Percentiles rank a stretch among this genome's conserved stretches.
Conservation (phyloP, 2,888 invertebrate genomes). For the Blomia tropicalis region DNA sequence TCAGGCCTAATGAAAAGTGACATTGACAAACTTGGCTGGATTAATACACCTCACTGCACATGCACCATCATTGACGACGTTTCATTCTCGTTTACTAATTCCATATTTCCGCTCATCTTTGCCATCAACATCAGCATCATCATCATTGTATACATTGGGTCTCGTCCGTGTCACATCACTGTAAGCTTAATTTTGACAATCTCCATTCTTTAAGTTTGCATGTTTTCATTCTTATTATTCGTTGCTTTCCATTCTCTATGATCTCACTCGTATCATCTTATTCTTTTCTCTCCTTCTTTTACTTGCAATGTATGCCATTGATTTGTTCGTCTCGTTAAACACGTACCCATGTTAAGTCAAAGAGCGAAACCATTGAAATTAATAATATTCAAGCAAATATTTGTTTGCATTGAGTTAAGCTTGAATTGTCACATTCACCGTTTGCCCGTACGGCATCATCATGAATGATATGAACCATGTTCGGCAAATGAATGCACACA, state of each 20-base stretch:
- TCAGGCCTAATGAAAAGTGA: slow-evolving; percentile 6
- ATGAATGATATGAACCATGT: too few species aligned
- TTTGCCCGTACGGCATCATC: too few species aligned
- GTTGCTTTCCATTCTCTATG: neutral
- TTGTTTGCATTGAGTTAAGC: too few species aligned
- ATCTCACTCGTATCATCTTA: neutral
- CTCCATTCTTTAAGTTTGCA: neutral
- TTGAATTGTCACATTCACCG: too few species aligned
- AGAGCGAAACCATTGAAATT: neutral
- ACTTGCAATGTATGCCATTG: too few species aligned
- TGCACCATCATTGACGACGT: neutral
- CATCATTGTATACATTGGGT: too few species aligned
- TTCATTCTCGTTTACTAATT: neutral
- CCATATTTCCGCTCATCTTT: neutral
- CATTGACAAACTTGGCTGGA: slow-evolving; percentile 6
- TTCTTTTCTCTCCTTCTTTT: too few species aligned
- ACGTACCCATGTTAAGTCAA: neutral
- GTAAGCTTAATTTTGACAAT: neutral
- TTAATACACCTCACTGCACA: neutral
- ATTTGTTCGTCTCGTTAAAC: neutral
- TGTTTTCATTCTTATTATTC: neutral
- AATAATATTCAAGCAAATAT: neutral
- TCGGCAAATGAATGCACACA: too few species aligned
- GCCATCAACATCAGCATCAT: too few species aligned
- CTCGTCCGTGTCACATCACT: neutral